Evolutionary conservation across 2,797 vertebrate genomes (phyloP), one percentile per base, ranked within the genome.

Genomic region (Lepilemur septentrionalis): DNA sequence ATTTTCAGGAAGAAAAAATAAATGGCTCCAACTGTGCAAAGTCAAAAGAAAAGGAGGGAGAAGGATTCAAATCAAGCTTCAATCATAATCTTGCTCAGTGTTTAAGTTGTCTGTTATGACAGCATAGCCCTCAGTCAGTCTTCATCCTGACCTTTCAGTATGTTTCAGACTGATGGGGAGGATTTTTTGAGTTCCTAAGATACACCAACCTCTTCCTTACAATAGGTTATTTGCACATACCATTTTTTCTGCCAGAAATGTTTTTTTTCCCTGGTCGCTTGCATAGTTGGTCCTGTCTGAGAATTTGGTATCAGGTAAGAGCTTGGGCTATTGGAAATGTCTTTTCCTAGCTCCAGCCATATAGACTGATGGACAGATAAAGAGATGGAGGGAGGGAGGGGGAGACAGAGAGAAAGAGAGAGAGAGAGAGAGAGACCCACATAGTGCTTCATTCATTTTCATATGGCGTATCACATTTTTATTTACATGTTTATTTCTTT

Each of bases 401-500:
- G 30, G 30, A 59, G 25, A 5, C 0, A 11, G 0, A 70, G 17
- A 6, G 7, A 15, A 4, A 38, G 8, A n/a, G 13, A 55, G 32
- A 32, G 15, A 35, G 30, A 59, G 25, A 5, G 0, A 11, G 0
- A 70, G 17, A 6, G 7, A 15, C 10, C 13, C 67, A 89, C 8
- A 61, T 59, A 22, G 1, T 32, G 7, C 4, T 22, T n/a, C 35
- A 23, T 30, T 79, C 2, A 48, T 76, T 81, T 75, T 30, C 28
- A 32, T 35, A 23, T 5, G 17, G 8, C 46, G 7, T 28, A 7
- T 57, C 4, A 65, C 25, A 67, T 82, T 72, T 95, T 52, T 79
- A 32, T 84, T 46, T 67, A 30, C 1, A 20, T 23, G 23, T 55
- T 50, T 38, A 11, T 61, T 83, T 55, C 35, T 81, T 70, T 70